Evolutionary conservation across 2,113 vertebrate genomes (phyloP).

Genomic region (Acanthisitta chloris): DNA sequence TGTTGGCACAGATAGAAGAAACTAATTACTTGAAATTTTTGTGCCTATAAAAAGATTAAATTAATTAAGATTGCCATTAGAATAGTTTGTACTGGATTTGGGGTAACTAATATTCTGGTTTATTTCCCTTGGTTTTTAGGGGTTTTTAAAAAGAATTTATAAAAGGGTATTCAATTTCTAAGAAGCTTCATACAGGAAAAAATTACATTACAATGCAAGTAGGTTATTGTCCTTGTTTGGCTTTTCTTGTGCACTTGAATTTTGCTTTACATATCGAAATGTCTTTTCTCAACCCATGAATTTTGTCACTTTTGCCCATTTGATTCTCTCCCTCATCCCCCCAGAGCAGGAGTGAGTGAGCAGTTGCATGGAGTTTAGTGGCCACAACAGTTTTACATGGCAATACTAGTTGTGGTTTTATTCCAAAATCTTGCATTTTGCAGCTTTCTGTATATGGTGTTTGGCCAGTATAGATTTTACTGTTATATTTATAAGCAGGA

Average conservation of each 20-base stretch:
- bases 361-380: too few relatives aligned
- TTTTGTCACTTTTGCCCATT: too few relatives aligned
- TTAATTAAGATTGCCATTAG: neutral
- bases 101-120: neutral
- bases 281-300: too few relatives aligned
- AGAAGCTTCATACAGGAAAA: neutral
- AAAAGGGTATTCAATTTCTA: neutral
- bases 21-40: conserved; percentile 47
- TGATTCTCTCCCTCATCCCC: too few relatives aligned
- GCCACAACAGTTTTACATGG: too few relatives aligned
- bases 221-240: neutral
- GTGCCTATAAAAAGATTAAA: conserved; percentile 32
- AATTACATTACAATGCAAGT: neutral
- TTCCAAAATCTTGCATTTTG: neutral
- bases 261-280: too few relatives aligned
- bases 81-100: conserved; percentile 5
- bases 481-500: neutral
- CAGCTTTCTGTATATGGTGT: neutral
- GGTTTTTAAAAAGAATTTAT: neutral
- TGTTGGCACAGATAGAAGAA: conserved; percentile 47
- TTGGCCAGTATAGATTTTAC: neutral
- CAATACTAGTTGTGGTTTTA: too few relatives aligned
- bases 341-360: too few relatives aligned
- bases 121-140: conserved; percentile 45
- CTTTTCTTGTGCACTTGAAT: too few relatives aligned